These are phyloP conservation scores for Laticauda colubrina DNA, from an alignment of 2,113 vertebrate species.

Conservation along the genomic window DNA sequence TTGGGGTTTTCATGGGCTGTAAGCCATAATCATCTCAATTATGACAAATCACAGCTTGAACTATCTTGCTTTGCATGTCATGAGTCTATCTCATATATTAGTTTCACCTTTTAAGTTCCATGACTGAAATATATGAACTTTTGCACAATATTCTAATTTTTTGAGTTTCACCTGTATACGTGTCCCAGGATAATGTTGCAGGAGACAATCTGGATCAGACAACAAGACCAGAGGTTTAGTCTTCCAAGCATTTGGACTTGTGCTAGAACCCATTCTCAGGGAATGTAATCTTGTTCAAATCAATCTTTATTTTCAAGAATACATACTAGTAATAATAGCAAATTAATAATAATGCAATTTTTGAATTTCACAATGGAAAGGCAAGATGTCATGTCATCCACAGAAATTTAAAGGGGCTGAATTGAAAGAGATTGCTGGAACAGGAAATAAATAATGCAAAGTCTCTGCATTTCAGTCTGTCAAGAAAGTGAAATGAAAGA, in stretches of 20 bases:
- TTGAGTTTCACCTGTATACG: background rate
- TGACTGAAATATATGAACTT: too few species aligned
- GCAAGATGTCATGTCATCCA: background rate
- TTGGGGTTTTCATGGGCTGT: too few species aligned
- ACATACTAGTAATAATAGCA: background rate
- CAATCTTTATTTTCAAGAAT: background rate
- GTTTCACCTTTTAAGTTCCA: too few species aligned
- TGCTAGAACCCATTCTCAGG: background rate
- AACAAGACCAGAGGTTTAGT: background rate
- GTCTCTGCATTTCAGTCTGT: background rate
- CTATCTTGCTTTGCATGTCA: too few species aligned
- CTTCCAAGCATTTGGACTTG: background rate
- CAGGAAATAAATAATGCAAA: background rate
- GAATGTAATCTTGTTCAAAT: background rate
- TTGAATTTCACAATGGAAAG: background rate
- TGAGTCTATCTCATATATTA: too few species aligned
- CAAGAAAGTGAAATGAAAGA: background rate
- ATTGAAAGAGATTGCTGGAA: background rate
- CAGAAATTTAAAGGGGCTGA: background rate
- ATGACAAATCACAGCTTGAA: too few species aligned
- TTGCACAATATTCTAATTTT: too few species aligned
- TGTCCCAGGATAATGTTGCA: background rate
- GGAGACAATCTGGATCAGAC: background rate
- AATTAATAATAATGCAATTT: background rate
- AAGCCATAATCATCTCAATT: too few species aligned